Evolutionary conservation across 2,888 invertebrate genomes (phyloP).

Genomic region (Dasypolia templi): DNA sequence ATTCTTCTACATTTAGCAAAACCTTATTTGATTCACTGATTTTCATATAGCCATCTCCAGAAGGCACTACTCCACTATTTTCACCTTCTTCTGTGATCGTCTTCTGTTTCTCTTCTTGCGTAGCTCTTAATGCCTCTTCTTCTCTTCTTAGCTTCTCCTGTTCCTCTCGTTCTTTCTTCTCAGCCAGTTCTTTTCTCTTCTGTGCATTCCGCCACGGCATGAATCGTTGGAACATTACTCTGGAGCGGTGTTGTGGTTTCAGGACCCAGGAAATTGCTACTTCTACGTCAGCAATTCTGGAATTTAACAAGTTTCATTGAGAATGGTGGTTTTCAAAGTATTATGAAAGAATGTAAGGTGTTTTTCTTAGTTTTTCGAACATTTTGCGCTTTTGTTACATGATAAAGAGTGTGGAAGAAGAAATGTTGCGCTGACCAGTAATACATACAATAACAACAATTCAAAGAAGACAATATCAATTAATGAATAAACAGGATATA

Average conservation of each 20-base stretch:
- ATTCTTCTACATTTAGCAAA: conserved; percentile 10
- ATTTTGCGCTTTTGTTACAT: too few species aligned
- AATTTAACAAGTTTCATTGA: conserved; percentile 52
- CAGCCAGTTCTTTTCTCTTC: conserved; percentile 81
- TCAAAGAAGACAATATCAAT: too few species aligned
- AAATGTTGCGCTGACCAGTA: too few species aligned
- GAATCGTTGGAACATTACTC: conserved; percentile 88
- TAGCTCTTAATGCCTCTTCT: conserved; percentile 34
- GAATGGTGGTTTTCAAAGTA: background rate
- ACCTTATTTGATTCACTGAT: background rate
- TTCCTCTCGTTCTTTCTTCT: conserved; percentile 76
- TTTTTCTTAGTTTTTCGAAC: too few species aligned
- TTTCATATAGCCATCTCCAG: background rate
- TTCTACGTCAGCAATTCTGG: conserved; percentile 87
- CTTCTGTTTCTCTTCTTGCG: conserved; percentile 6
- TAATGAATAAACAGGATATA: too few species aligned
- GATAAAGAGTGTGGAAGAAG: too few species aligned
- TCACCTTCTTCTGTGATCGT: background rate
- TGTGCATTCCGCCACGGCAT: conserved; percentile 88
- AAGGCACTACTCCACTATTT: background rate
- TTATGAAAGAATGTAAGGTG: too few species aligned
- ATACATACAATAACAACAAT: too few species aligned
- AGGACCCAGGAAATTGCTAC: conserved; percentile 88
- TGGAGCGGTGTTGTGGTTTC: conserved; percentile 86
- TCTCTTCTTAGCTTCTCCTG: conserved; percentile 59